Evolutionary conservation across 2,113 vertebrate species (phyloP), one percentile per base, ranked within the genome.

Genomic region (Ammospiza nelsoni): DNA sequence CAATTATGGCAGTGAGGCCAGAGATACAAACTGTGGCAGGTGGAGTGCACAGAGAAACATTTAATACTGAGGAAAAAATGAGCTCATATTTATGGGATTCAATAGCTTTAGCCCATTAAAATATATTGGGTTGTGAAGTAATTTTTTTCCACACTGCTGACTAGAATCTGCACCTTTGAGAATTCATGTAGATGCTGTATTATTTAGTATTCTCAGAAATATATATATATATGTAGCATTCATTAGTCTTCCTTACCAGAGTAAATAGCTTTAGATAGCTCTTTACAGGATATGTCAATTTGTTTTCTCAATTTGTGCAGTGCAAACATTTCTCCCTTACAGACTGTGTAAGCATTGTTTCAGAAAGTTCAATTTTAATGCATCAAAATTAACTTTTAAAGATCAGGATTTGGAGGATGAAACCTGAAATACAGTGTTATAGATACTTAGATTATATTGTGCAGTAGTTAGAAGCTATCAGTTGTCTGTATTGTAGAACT

Each of bases 381-480:
- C 58, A 61, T 54, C 37, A 94, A 63, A 95, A 94, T 89, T 95
- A 91, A 90, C 94, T 96, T 95, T 48, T 9, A 39, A 85, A 95
- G 90, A 94, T 95, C 4, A 12, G 49, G 74, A 94, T 93, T 58
- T 71, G 94, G 86, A 79, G 49, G 37, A 86, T 77, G 61, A 92
- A 83, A 95, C 71, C 51, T 94, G 76, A 89, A 94, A 89, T 79
- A 72, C 20, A 66, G 63, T 74, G 35, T 52, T 80, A 62, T 84
- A 96, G 85, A 54, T 93, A 55, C 72, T 93, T 90, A 84, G 67
- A 81, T 94, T 91, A 80, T 68, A 81, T 65, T 88, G 44, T 76
- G 71, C 74, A 76, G 71, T 77, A 78, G 67, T 89, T 96, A 89
- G 66, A 55, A 92, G 43, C 67, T 92, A 69, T 90, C 61, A 76